phyloP scores from a whole-genome alignment of 2,113 vertebrate species.

The Paedocypris sp. region DNA sequence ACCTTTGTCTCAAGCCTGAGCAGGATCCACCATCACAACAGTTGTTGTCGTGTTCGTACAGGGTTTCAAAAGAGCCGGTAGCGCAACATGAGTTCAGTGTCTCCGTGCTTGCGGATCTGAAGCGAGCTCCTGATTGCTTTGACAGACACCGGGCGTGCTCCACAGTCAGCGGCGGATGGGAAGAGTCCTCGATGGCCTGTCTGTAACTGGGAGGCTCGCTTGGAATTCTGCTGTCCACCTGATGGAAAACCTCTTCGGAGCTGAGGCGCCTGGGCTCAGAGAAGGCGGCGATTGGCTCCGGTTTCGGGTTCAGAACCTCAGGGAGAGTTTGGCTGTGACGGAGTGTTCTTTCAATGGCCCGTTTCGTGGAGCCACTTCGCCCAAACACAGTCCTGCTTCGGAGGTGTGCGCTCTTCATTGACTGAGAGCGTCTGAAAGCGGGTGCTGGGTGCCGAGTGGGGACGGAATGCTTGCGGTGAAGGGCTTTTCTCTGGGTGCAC shows the following conservation, averaged over 20 bases:
- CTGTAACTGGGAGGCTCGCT: slow-evolving; percentile 66
- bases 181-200: slow-evolving; percentile 56
- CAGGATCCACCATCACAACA: slow-evolving; percentile 34
- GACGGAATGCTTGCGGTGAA: slow-evolving; percentile 58
- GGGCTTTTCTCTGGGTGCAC: slow-evolving; percentile 45
- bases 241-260: slow-evolving; percentile 58
- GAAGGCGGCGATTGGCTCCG: not conserved
- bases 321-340: slow-evolving; percentile 51
- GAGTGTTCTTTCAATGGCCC: slow-evolving; percentile 42
- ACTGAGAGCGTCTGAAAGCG: slow-evolving; percentile 62
- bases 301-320: slow-evolving; percentile 19
- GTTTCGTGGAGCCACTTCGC: slow-evolving; percentile 22
- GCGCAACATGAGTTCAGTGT: slow-evolving; percentile 5
- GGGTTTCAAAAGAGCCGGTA: not conserved
- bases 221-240: slow-evolving; percentile 55
- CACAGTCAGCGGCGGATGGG: slow-evolving; percentile 44
- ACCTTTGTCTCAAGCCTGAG: slow-evolving; percentile 42
- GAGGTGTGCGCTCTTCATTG: slow-evolving; percentile 43
- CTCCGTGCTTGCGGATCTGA: slow-evolving; percentile 19
- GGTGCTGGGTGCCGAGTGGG: slow-evolving; percentile 37
- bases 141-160: slow-evolving; percentile 48
- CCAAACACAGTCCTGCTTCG: slow-evolving; percentile 43
- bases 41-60: slow-evolving; percentile 3
- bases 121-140: slow-evolving; percentile 19
- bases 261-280: slow-evolving; percentile 34